Conservation (phyloP, 2,113 vertebrate species). For the Laterallus jamaicensis region DNA sequence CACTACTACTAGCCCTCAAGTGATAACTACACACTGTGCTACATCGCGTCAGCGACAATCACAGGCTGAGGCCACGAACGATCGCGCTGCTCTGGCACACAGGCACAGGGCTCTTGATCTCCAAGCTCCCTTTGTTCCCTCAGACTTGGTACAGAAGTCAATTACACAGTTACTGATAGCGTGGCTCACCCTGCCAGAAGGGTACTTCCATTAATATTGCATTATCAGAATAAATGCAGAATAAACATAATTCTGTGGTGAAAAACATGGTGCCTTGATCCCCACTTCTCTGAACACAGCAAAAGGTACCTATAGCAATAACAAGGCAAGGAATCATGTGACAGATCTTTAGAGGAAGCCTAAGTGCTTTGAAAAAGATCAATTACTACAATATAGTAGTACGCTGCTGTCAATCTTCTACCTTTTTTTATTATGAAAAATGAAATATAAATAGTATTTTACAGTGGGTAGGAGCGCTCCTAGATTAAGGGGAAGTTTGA, state of each 20-base stretch:
- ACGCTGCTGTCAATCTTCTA: conserved; percentile 26
- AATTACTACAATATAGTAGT: neutral
- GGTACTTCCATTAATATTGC: conserved; percentile 20
- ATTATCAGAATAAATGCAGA: neutral
- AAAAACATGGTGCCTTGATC: neutral
- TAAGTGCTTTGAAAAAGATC: conserved; percentile 37
- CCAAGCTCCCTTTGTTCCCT: conserved; percentile 7
- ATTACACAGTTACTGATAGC: conserved; percentile 19
- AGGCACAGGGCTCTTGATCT: neutral
- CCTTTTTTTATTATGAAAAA: conserved; percentile 3
- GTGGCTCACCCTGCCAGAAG: neutral
- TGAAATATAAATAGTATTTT: conserved; percentile 18
- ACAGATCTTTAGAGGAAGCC: neutral
- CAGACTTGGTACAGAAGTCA: neutral
- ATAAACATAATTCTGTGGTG: neutral
- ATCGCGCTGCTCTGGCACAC: neutral
- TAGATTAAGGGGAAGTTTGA: neutral
- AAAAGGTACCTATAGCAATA: neutral
- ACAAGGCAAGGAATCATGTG: neutral
- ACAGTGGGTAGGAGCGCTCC: neutral
- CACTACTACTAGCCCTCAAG: neutral
- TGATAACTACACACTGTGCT: neutral
- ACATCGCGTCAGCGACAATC: neutral
- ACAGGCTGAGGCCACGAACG: neutral
- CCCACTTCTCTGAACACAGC: neutral